A percentile compares a stretch with the other conserved stretches of the same genome.
Evolutionary conservation across 2,797 vertebrate genomes (phyloP).

Genomic region (Argya squamiceps): DNA sequence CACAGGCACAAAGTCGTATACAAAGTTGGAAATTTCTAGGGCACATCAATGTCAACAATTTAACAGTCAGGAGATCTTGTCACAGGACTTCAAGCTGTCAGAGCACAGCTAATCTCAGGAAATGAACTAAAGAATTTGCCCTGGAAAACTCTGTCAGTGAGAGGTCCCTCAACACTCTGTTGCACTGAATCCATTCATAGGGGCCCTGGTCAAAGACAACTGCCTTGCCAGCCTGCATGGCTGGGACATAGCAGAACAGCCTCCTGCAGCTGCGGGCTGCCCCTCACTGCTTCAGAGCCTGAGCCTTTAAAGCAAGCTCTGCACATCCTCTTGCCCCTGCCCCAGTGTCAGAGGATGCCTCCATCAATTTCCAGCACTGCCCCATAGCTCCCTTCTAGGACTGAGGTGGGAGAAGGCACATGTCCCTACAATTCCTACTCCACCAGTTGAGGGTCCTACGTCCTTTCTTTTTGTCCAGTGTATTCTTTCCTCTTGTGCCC

Average conservation of each 20-base stretch:
- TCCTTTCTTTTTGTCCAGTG: not conserved
- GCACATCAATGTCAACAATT: not conserved
- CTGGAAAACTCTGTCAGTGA: not conserved
- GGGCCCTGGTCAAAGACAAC: not conserved
- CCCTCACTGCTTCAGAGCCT: not conserved
- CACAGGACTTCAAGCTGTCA: not conserved
- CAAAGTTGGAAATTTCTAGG: not conserved
- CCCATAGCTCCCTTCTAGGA: not conserved
- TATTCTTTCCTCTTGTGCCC: not conserved
- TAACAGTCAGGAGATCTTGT: not conserved
- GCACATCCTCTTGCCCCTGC: too few relatives aligned
- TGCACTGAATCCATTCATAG: not conserved
- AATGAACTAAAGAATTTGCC: not conserved
- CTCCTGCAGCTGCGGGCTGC: not conserved
- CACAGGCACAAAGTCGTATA: not conserved
- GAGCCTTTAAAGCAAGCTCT: not conserved
- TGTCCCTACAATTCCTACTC: not conserved
- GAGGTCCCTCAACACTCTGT: not conserved
- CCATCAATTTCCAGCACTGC: not conserved
- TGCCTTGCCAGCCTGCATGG: accelerated
- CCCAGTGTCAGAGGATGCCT: not conserved
- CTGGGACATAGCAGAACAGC: not conserved
- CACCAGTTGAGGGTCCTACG: not conserved
- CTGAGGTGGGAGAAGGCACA: not conserved
- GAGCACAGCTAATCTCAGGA: not conserved